Percentiles rank a stretch among this genome's conserved stretches.
phyloP scores from a whole-genome alignment of 2,797 vertebrate genomes.

The Macropus fuliginosus region DNA sequence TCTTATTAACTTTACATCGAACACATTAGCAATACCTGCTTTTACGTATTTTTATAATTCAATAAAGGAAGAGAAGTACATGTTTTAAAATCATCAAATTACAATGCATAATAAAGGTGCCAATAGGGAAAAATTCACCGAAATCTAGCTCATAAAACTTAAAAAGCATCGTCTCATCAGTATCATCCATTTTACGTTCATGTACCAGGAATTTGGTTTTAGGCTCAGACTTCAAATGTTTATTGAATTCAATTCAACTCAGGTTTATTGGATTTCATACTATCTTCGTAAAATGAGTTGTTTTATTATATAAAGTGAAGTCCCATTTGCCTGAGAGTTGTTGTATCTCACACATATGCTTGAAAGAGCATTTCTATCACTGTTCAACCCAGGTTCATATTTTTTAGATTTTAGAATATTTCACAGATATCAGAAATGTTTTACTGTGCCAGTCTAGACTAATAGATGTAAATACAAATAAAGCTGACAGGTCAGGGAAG shows the following conservation, averaged over 20 bases:
- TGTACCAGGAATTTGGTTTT: neutral
- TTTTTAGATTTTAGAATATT: slow-evolving; percentile 14
- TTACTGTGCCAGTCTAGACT: slow-evolving; percentile 71
- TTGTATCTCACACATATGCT: neutral
- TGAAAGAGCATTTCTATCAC: neutral
- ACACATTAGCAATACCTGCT: neutral
- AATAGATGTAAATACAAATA: slow-evolving; percentile 64
- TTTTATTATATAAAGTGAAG: slow-evolving; percentile 18
- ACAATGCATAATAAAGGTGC: slow-evolving; percentile 27
- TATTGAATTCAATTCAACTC: slow-evolving; percentile 20
- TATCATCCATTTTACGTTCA: neutral
- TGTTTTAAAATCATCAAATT: slow-evolving; percentile 12
- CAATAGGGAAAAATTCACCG: neutral
- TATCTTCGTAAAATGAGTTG: slow-evolving; percentile 40
- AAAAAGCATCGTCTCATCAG: slow-evolving; percentile 20
- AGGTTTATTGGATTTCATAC: neutral
- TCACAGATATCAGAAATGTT: slow-evolving; percentile 23
- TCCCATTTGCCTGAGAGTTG: slow-evolving; percentile 32
- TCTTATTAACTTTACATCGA: slow-evolving; percentile 12
- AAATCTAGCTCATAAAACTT: slow-evolving; percentile 11
- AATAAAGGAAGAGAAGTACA: neutral
- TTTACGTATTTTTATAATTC: slow-evolving; percentile 38
- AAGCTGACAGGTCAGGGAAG: slow-evolving; percentile 46
- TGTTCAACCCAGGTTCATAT: slow-evolving; percentile 28
- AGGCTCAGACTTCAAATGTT: neutral